Evolutionary conservation across 2,113 vertebrate genomes (phyloP), one percentile per base, ranked within the genome.

Genomic region (Erythrolamprus reginae): DNA sequence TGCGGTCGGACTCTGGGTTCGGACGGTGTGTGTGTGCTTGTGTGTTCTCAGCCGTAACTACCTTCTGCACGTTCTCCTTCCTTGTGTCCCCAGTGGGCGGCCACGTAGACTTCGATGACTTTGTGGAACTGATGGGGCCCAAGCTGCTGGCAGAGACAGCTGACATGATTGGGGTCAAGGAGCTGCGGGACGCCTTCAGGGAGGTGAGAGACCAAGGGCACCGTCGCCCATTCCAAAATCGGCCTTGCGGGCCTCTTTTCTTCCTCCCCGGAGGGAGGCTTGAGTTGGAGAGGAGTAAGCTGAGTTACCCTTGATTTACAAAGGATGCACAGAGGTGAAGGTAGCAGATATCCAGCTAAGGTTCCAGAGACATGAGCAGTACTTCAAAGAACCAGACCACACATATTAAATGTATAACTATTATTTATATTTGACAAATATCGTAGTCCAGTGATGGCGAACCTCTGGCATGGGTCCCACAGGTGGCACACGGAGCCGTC

Each of bases 21-120:
- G 7, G 17, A 53, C 38, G 51, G 52, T 45, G 45, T 45, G 45
- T 45, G 45, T n/a, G n/a, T 10, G 17, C 50, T 26, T 45, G 45
- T 45, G 45, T n/a, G n/a, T 10, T 8, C 50, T 26, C 19, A 5
- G 5, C 47, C 26, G 9, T 24, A 5, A 87, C 88, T 21, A 70
- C 87, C 92, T 95, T 84, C 96, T 88, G 86, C n/a, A 6, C 1
- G 0, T 5, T 94, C 61, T 95, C 94, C 93, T 1, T 92, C 92
- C 92, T 24, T 19, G 0, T 92, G 50, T 96, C 90, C 93, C 88
- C 95, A 99, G 99, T 99, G 97, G 99, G 99, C 55, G 99, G 99
- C 95, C 99, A 99, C 55, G 99, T 99, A 93, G 99, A 99, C 96
- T 99, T 99, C 95, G 99, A 99, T 95, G 99, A 99, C 96, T 99